Percentiles rank a stretch among this genome's conserved stretches.
Conservation (phyloP, 1,140 invertebrate genomes). For the Papilio helenus region DNA sequence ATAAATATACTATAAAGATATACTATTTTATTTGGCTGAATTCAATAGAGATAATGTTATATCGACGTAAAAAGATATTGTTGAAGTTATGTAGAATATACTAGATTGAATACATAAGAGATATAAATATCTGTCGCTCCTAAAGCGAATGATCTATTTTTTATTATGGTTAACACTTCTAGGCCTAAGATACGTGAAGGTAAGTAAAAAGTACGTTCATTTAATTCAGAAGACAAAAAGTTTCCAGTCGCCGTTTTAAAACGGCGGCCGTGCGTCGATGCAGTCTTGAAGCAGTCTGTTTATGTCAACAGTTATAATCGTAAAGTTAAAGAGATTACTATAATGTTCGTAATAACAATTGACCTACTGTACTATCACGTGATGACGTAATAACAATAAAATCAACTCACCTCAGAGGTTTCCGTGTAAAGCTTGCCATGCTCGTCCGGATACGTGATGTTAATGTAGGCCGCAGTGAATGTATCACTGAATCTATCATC, state of each 20-base stretch:
- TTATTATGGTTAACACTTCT: no score
- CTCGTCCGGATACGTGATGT: constrained; percentile 73
- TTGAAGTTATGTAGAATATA: neutral
- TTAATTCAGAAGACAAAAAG: no score
- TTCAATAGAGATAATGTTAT: neutral
- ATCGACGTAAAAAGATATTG: neutral
- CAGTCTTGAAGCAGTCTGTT: no score
- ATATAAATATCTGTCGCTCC: no score
- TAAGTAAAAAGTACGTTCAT: no score
- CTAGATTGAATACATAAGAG: neutral
- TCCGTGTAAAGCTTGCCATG: constrained; percentile 69
- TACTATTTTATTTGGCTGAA: no score
- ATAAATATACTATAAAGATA: no score
- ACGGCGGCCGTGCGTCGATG: no score
- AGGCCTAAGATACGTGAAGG: no score
- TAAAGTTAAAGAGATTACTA: neutral
- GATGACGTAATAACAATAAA: constrained; percentile 27
- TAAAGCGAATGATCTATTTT: no score
- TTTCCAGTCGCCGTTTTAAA: no score
- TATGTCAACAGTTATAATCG: no score
- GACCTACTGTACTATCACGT: constrained; percentile 8
- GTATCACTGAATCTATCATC: constrained; percentile 70
- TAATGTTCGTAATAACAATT: neutral
- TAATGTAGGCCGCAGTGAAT: constrained; percentile 70
- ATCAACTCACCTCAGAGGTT: constrained; percentile 69